Evolutionary conservation across 2,113 vertebrate species (phyloP), one percentile per base, ranked within the genome.

Genomic region (Thunnus maccoyii): DNA sequence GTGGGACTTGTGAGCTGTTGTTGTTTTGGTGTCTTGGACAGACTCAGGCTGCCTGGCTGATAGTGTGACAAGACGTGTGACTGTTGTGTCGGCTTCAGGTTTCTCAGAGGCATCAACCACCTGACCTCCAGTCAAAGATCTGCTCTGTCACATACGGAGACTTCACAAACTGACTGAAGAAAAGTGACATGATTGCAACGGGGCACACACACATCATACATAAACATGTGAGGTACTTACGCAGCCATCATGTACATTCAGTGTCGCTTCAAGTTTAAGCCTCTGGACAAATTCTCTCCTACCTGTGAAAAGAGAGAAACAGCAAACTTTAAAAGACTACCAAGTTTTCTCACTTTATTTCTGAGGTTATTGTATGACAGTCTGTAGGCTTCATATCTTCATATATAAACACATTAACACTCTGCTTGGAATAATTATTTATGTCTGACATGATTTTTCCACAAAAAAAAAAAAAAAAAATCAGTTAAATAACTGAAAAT

Each of bases 221-320:
- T 41, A 9, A 46, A 3, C n/a, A 41, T 15, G 20, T 15, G 36
- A 41, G 11, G 41, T 54, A 64, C 98, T 99, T 96, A 99, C 98
- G 93, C 98, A 99, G 95, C 98, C 98, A 96, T 99, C 97, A 17
- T 99, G 98, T 44, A 98, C 97, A 93, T 96, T 99, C 90, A 99
- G 93, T 3, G 97, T 97, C 76, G 97, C 96, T 96, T 99, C 98
- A 92, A 99, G 97, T 96, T 99, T 99, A 91, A 99, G 96, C 93
- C 96, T 96, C 95, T 99, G 98, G 93, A 99, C 97, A 93, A 99
- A 99, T 85, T 99, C 98, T 97, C 96, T 98, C 96, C 98, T 97
- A 86, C 97, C 98, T 99, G 92, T 61, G 25, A 88, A 86, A 52
- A 80, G 9, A 84, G 14, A 89, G 50, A 80, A 1, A 72, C 3